phyloP scores from a whole-genome alignment of 2,113 vertebrate species.

The Verasper variegatus region DNA sequence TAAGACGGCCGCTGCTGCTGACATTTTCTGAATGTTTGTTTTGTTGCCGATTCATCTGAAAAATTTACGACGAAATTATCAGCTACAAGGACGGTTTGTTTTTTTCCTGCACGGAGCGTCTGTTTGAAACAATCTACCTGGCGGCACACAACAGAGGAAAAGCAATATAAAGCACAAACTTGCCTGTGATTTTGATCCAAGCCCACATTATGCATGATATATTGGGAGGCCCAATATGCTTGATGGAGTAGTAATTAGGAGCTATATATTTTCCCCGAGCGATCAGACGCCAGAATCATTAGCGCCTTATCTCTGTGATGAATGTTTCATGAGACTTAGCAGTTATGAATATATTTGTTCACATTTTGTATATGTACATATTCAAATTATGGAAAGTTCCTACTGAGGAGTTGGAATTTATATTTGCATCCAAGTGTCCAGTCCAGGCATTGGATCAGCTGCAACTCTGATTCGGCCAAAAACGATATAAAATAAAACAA shows the following conservation, averaged over 20 bases:
- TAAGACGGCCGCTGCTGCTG: too few species aligned
- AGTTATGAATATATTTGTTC: slow-evolving; percentile 71
- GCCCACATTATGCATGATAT: slow-evolving; percentile 54
- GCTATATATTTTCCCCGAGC: slow-evolving; percentile 66
- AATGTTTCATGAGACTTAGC: slow-evolving; percentile 72
- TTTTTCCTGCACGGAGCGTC: background rate
- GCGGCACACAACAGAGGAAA: background rate
- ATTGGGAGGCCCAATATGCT: slow-evolving; percentile 59
- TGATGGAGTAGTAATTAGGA: slow-evolving; percentile 70
- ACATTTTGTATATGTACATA: slow-evolving; percentile 70
- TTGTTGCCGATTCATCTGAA: too few species aligned
- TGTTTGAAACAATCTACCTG: background rate
- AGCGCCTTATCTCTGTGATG: slow-evolving; percentile 53
- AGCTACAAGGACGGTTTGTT: background rate
- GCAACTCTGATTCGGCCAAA: background rate
- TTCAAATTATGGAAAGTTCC: slow-evolving; percentile 56
- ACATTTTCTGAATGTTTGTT: too few species aligned
- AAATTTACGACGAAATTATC: background rate
- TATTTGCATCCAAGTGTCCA: background rate
- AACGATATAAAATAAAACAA: background rate
- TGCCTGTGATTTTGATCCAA: slow-evolving; percentile 47
- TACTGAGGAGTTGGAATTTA: slow-evolving; percentile 26
- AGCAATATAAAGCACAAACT: slow-evolving; percentile 8
- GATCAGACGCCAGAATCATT: slow-evolving; percentile 61
- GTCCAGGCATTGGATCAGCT: slow-evolving; percentile 10